phyloP scores from a whole-genome alignment of 1,140 invertebrate genomes.

The Drosophila malerkotliana region DNA sequence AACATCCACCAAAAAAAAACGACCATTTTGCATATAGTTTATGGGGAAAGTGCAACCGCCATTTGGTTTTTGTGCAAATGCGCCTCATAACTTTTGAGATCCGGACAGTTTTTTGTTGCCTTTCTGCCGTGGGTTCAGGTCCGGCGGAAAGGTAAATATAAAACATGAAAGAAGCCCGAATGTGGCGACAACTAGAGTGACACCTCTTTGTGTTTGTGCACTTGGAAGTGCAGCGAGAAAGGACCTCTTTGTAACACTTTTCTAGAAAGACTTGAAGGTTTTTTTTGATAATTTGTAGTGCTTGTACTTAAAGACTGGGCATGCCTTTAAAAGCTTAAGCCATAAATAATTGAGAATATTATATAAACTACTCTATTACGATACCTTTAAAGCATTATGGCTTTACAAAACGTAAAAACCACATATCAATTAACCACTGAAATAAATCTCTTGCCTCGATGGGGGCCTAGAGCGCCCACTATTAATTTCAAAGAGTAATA shows the following conservation, averaged over 20 bases:
- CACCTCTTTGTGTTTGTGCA: constrained; percentile 35
- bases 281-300: neutral
- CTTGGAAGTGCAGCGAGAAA: constrained; percentile 5
- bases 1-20: neutral
- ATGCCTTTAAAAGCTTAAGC: no score
- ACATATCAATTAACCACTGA: constrained; percentile 57
- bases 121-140: constrained; percentile 24
- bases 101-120: constrained; percentile 28
- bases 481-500: constrained; percentile 30
- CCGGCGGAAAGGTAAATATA: constrained; percentile 33
- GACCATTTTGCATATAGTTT: neutral
- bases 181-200: constrained; percentile 25
- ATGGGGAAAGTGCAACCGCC: neutral
- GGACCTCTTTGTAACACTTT: constrained; percentile 24
- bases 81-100: constrained; percentile 1
- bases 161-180: constrained; percentile 54
- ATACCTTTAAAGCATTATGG: neutral
- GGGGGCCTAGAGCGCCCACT: constrained; percentile 10
- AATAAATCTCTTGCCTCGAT: constrained; percentile 1
- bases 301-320: no score
- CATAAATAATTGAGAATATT: no score
- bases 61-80: neutral
- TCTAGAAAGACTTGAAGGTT: constrained; percentile 2
- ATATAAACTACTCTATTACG: no score
- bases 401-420: constrained; percentile 49